Evolutionary conservation across 2,113 vertebrate species (phyloP).

Genomic region (Otis tarda): DNA sequence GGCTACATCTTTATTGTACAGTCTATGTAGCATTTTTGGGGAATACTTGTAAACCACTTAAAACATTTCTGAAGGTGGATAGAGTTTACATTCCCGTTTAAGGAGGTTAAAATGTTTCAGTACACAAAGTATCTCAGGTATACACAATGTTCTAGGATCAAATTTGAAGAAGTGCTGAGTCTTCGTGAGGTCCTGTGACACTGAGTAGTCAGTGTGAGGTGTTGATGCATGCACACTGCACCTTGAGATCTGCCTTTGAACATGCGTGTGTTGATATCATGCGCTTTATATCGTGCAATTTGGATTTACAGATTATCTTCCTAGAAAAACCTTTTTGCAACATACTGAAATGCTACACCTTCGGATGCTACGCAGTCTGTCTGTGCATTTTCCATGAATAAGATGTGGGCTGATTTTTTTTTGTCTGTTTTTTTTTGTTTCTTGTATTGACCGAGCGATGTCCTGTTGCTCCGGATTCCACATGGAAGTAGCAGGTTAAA

Average conservation of each 20-base stretch:
- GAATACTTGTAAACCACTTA: neutral
- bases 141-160: neutral
- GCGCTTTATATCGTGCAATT: neutral
- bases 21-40: neutral
- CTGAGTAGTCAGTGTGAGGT: neutral
- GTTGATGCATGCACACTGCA: neutral
- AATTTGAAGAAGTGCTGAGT: neutral
- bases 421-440: neutral
- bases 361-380: neutral
- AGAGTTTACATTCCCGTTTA: neutral
- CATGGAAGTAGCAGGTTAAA: neutral
- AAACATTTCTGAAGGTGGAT: neutral
- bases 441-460: neutral
- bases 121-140: neutral
- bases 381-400: neutral
- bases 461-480: neutral
- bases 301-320: neutral
- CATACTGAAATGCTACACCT: neutral
- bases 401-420: neutral
- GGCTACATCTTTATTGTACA: neutral
- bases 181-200: neutral
- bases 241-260: neutral
- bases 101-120: neutral
- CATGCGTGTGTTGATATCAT: neutral
- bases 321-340: neutral